These are phyloP conservation scores for Stegastes partitus DNA, from an alignment of 2,113 vertebrate species.

Conservation along the genomic window DNA sequence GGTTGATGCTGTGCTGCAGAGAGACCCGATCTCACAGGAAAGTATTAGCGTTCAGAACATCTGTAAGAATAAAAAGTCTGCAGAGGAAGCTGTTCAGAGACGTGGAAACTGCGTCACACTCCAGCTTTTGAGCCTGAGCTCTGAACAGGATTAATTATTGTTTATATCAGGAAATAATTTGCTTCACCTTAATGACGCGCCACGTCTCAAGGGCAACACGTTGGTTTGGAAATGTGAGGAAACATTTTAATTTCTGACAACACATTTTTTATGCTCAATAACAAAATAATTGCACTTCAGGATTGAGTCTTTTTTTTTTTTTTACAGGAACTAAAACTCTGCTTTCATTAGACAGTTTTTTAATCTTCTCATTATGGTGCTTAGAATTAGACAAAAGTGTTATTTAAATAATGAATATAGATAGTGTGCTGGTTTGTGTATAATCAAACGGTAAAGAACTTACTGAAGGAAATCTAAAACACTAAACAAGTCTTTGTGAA, in stretches of 20 bases:
- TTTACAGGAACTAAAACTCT: background rate
- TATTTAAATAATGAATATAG: no score
- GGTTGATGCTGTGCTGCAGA: background rate
- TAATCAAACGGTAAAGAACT: background rate
- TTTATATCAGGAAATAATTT: constrained; percentile 9
- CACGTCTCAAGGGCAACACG: constrained; percentile 12
- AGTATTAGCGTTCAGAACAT: background rate
- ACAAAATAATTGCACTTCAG: background rate
- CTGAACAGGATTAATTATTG: constrained; percentile 9
- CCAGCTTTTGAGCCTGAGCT: background rate
- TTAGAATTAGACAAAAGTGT: background rate
- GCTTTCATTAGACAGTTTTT: background rate
- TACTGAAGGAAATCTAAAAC: background rate
- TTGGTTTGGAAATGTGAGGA: constrained; percentile 21
- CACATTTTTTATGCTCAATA: background rate
- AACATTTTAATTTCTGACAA: constrained; percentile 6
- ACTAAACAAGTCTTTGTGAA: background rate
- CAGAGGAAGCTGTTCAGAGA: constrained; percentile 1
- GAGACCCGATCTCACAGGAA: constrained; percentile 13
- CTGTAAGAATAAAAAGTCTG: constrained; percentile 12
- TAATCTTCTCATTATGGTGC: background rate
- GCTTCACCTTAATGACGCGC: background rate
- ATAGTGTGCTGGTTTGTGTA: background rate
- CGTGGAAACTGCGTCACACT: background rate
- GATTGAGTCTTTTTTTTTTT: background rate